Evolutionary conservation across 2,113 vertebrate genomes (phyloP), one percentile per base, ranked within the genome.

Genomic region (Lycaon pictus): DNA sequence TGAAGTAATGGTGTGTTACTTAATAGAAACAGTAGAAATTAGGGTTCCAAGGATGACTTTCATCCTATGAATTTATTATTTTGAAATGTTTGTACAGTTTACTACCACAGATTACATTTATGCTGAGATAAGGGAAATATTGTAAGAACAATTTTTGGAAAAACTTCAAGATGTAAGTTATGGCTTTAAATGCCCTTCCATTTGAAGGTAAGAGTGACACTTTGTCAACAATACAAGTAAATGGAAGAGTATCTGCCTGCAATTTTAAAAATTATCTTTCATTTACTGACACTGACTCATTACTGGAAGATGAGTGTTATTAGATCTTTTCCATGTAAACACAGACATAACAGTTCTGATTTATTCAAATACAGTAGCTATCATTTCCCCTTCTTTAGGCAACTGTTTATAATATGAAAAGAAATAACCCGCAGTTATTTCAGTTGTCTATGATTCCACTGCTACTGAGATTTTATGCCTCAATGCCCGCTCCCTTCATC

Each of bases 131-230:
- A 96, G 95, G 83, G 53, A 27, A 86, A 60, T 97, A 74, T 8
- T 83, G 86, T 81, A 93, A 76, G 23, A 88, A 95, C 7, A 85
- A 62, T 80, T 94, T 25, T 74, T 88, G 13, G 77, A 82, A 77
- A 63, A 53, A 96, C n/a, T 62, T 90, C 76, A 83, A 83, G 17
- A 77, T 35, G 92, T 90, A 95, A 95, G 67, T 62, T n/a, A 88
- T 3, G 10, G 10, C 27, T 76, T 37, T n/a, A 81, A 85, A 89
- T 60, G 3, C 3, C 17, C 53, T 81, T 90, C 48, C 82, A 16
- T 37, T 72, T 87, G 35, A 22, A 92, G 88, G 58, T 32, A 95
- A 84, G 35, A 22, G 16, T 76, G 20, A 95, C 37, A 35, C 2
- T 51, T 6, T 77, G 35, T 69, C 53, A 92, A 86, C 0, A 74